These are phyloP conservation scores for Abramis brama DNA, from an alignment of 2,113 vertebrate species.

Conservation along the genomic window DNA sequence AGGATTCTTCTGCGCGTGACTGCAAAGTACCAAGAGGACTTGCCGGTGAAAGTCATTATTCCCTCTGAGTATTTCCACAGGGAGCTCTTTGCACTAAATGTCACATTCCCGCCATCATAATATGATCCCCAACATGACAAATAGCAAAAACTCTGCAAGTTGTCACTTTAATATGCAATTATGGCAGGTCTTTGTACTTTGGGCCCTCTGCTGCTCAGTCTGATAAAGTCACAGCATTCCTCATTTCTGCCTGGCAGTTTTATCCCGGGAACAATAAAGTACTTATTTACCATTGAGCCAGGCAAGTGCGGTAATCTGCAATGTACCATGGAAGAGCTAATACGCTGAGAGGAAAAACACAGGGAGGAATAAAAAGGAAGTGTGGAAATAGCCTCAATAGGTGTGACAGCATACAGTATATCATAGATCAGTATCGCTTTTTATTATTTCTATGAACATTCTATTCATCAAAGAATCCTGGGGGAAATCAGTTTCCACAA, in stretches of 20 bases:
- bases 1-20: slow-evolving; percentile 22
- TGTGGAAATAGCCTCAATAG: slow-evolving; percentile 2
- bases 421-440: neutral
- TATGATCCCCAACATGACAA: slow-evolving; percentile 40
- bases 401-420: neutral
- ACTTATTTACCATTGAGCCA: slow-evolving; percentile 53
- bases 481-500: too few relatives aligned
- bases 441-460: neutral
- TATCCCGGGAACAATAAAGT: slow-evolving; percentile 51
- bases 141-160: slow-evolving; percentile 42
- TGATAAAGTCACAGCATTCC: slow-evolving; percentile 55
- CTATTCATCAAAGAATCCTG: neutral
- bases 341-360: neutral
- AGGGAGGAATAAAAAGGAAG: slow-evolving; percentile 2
- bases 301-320: slow-evolving; percentile 42
- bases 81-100: slow-evolving; percentile 48
- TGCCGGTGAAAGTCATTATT: slow-evolving; percentile 36
- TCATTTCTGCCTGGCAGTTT: slow-evolving; percentile 7
- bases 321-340: slow-evolving; percentile 40
- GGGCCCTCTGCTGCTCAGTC: slow-evolving; percentile 46
- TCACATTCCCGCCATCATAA: slow-evolving; percentile 35
- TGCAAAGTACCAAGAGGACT: slow-evolving; percentile 16
- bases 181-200: slow-evolving; percentile 49
- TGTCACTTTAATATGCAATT: slow-evolving; percentile 61
- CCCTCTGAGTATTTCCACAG: slow-evolving; percentile 48